Evolutionary conservation across 1,140 invertebrate genomes (phyloP), one percentile per base, ranked within the genome.

Genomic region (Nomia melanderi): DNA sequence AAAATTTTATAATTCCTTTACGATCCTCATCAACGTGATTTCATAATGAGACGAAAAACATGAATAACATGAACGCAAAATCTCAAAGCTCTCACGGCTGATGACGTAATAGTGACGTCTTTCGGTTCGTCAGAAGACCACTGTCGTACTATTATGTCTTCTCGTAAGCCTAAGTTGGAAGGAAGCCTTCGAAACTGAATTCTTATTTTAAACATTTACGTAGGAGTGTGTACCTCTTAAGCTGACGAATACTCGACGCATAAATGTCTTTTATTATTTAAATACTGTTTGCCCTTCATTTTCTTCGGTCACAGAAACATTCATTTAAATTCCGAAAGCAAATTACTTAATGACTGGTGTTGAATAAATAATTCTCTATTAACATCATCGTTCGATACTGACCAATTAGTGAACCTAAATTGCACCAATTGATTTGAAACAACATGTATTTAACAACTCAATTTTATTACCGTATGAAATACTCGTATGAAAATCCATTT

Each of bases 131-230:
- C 33, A 36, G 29, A 36, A 31, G 20, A 20, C 57, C n/a, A 60
- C 20, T 60, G 57, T 60, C 57, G 57, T n/a, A 36, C 20, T 60
- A 36, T 31, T 60, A 60, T 23, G 57, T 60, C 31, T 60, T 60
- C 57, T 23, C 57, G 6, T 36, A 20, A 60, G 57, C 31, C 17
- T n/a, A n/a, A 36, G 57, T 36, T 60, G n/a, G n/a, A n/a, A n/a
- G 8, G 31, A 60, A 60, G 57, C 31, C 57, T 36, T 36, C 31
- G 29, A 59, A 31, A 4, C 17, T 59, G 5, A 3, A 17, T 59
- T 27, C 29, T 33, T 20, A 2, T 1, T 20, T n/a, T 5, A 1
- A 59, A 6, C 56, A 17, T 36, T 60, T n/a, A 23, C 3, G 6
- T 33, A 17, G 8, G 36, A n/a, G 6, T 20, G 6, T 20, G 14